Base-by-base conservation (phyloP, 2,797 vertebrate species). In the Acanthurus leucopareius region DNA sequence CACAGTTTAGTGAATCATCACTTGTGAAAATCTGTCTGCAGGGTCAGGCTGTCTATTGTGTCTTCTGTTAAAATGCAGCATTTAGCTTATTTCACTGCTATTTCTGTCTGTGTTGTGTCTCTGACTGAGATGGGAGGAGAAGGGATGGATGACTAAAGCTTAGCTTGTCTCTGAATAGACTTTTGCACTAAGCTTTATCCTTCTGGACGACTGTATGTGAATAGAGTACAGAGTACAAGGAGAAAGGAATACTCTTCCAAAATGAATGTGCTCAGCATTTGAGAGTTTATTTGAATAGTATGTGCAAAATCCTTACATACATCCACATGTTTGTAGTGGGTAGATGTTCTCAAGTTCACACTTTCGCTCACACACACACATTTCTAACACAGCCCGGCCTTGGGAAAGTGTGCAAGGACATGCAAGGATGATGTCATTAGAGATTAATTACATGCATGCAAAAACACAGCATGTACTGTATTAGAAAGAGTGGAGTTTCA, bases 41-140 rank as follows among this genome's bases (percentile, higher is more conserved):
- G 69, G 72, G 63, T 75, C 79, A 69, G 69, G 72, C 61, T 75
- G 60, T 73, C 82, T 72, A 79, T 89, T 91, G 86, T 90, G 79
- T 84, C 79, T 73, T 25, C 63, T 78, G 75, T 74, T 80, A 80
- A 84, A 88, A 77, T 57, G 51, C 66, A 83, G 80, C 54, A 0
- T 84, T 89, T 76, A 85, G 82, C 80, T 89, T 74, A 75, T 88
- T 84, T 77, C 69, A 25, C 42, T 75, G 82, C 84, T 91, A 86
- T 90, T 91, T 84, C 84, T 76, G 80, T 77, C 67, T 32, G 57
- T 73, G 72, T 81, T 86, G 77, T 86, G 69, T 56, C 9, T 17
- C 76, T 75, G 77, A 88, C 80, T 78, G 74, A 71, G 47, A 66
- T 77, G 66, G 81, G 86, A 82, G 84, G 87, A 86, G 88, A 83